A percentile compares a stretch with the other conserved stretches of the same genome.
Conservation (phyloP, 1,140 invertebrate species). For the Cephus cinctus region DNA sequence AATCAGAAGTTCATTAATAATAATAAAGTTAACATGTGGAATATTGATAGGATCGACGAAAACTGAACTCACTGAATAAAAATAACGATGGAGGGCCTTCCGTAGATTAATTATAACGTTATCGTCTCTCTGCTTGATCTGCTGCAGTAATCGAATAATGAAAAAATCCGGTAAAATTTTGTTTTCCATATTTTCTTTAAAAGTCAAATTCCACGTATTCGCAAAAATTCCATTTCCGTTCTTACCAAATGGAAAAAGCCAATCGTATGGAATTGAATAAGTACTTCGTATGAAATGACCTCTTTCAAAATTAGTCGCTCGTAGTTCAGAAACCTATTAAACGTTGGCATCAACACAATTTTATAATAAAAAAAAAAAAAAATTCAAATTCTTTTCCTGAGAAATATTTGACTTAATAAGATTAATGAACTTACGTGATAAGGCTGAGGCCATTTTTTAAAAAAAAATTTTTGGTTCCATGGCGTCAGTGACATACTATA, state of each 20-base stretch:
- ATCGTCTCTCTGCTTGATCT: constrained; percentile 1
- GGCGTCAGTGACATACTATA: constrained; percentile 26
- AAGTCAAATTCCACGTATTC: constrained; percentile 22
- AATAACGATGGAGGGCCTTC: background rate
- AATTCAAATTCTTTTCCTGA: no score
- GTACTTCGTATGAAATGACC: constrained; percentile 29
- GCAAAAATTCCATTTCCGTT: constrained; percentile 27
- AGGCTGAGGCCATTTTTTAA: constrained; percentile 21
- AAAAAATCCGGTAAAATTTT: background rate
- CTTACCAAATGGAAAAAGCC: constrained; percentile 41
- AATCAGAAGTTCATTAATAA: constrained; percentile 5
- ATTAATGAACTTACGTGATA: constrained; percentile 15
- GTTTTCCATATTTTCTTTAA: background rate
- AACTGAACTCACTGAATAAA: background rate
- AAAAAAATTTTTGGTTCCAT: constrained; percentile 18
- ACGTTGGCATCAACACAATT: no score
- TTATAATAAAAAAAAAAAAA: no score
- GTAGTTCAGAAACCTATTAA: no score
- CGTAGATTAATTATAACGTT: background rate
- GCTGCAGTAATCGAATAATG: background rate
- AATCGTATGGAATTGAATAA: constrained; percentile 39
- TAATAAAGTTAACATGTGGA: no score
- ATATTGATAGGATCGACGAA: background rate
- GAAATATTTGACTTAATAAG: no score
- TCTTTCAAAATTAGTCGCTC: no score